Evolutionary conservation across 2,888 invertebrate species (phyloP).

Genomic region (Phlogophora meticulosa): DNA sequence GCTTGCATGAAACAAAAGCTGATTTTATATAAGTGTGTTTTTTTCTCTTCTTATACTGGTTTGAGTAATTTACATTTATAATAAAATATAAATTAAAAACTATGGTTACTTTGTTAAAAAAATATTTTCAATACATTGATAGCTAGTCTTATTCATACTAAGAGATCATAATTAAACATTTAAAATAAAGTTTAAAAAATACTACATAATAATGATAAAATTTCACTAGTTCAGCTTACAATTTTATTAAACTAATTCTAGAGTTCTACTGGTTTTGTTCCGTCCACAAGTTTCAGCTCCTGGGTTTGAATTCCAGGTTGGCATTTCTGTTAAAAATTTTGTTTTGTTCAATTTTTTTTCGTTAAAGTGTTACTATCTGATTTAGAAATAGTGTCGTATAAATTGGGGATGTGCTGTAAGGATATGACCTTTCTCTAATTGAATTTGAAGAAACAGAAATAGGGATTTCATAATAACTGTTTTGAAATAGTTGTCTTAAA

Average conservation of each 20-base stretch:
- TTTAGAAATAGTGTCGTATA: constrained; percentile 8
- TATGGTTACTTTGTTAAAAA: constrained; percentile 1
- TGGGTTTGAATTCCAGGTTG: constrained; percentile 58
- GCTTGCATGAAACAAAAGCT: not conserved
- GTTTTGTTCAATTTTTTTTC: constrained; percentile 34
- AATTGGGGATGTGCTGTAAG: not conserved
- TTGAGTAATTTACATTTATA: constrained; percentile 5
- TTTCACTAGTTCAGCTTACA: constrained; percentile 54
- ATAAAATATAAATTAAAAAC: not conserved
- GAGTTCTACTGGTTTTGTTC: constrained; percentile 57
- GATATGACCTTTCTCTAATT: not conserved
- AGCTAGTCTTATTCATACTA: constrained; percentile 14
- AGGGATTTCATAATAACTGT: not conserved
- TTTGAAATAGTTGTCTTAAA: too few species aligned
- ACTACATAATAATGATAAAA: constrained; percentile 42
- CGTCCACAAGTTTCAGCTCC: constrained; percentile 52
- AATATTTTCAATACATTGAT: constrained; percentile 5
- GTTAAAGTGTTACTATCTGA: constrained; percentile 6
- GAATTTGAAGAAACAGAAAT: not conserved
- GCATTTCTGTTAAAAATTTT: constrained; percentile 56
- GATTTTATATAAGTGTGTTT: not conserved
- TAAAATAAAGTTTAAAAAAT: constrained; percentile 5
- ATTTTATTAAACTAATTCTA: constrained; percentile 46
- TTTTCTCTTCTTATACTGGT: not conserved
- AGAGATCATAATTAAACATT: constrained; percentile 34